phyloP scores from a whole-genome alignment of 2,888 invertebrate species.

The Diarsia brunnea region DNA sequence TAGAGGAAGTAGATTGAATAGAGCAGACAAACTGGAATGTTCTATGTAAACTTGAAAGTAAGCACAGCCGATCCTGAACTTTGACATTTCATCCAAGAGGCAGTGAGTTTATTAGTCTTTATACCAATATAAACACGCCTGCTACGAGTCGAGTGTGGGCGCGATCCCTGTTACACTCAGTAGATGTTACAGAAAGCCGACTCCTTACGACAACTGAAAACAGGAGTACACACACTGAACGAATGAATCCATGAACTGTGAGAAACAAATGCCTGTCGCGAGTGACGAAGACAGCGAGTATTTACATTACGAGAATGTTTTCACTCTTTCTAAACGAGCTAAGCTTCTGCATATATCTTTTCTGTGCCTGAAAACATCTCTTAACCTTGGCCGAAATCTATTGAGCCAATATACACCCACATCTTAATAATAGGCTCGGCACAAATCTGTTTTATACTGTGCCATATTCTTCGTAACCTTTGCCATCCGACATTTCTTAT shows the following conservation, averaged over 20 bases:
- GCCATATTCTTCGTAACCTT: not conserved
- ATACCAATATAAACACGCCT: conserved; percentile 25
- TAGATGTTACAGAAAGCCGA: not conserved
- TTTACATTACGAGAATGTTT: not conserved
- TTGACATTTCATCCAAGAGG: conserved; percentile 26
- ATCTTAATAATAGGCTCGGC: conserved; percentile 6
- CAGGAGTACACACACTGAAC: not conserved
- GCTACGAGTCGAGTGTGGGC: conserved; percentile 13
- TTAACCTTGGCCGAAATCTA: conserved; percentile 16
- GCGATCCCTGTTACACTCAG: not conserved
- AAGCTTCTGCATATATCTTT: not conserved
- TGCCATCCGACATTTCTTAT: not conserved
- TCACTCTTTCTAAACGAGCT: not conserved
- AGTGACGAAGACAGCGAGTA: too few relatives aligned
- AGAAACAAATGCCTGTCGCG: not conserved
- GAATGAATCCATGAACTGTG: not conserved
- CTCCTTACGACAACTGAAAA: not conserved
- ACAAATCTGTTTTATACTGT: conserved; percentile 15
- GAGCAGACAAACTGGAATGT: not conserved
- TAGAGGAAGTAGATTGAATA: not conserved
- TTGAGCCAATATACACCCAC: conserved; percentile 35
- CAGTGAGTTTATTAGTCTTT: conserved; percentile 11
- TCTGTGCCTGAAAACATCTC: not conserved
- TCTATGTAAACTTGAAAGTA: not conserved
- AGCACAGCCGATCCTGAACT: not conserved